These are phyloP conservation scores for Protobothrops mucrosquamatus DNA, from an alignment of 2,113 vertebrate genomes.

Conservation along the genomic window DNA sequence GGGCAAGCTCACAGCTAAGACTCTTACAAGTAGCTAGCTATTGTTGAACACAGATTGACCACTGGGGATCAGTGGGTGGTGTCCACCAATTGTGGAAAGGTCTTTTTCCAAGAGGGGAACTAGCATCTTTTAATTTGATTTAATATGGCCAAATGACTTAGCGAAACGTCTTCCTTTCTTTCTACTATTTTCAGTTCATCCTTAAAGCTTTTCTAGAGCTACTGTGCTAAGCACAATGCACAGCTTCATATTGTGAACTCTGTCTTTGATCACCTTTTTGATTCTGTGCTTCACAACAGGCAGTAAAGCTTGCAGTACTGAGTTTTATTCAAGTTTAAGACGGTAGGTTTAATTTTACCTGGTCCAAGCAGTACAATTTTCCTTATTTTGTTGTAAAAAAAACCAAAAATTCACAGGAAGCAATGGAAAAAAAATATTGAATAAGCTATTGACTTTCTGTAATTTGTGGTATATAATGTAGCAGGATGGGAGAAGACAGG, in stretches of 20 bases:
- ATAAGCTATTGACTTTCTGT: background rate
- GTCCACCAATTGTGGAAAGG: background rate
- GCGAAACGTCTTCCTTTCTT: background rate
- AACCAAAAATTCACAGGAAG: background rate
- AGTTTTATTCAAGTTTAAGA: background rate
- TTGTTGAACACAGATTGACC: background rate
- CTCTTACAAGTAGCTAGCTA: background rate
- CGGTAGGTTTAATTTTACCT: background rate
- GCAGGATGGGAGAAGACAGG: background rate
- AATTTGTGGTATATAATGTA: background rate
- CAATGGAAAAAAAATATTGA: background rate
- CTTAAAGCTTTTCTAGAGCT: background rate
- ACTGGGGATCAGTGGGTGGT: background rate
- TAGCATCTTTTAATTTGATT: background rate
- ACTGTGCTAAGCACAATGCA: background rate
- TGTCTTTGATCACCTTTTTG: background rate
- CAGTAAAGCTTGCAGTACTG: background rate
- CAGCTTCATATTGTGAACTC: too few species aligned
- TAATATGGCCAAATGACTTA: background rate
- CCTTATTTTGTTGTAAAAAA: background rate
- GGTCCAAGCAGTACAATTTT: background rate
- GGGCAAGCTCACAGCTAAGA: background rate
- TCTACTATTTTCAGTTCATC: background rate
- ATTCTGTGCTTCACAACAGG: background rate
- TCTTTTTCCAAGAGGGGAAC: background rate